Evolutionary conservation across 2,797 vertebrate genomes (phyloP), one percentile per base, ranked within the genome.

Genomic region (Syngnathus rostellatus): DNA sequence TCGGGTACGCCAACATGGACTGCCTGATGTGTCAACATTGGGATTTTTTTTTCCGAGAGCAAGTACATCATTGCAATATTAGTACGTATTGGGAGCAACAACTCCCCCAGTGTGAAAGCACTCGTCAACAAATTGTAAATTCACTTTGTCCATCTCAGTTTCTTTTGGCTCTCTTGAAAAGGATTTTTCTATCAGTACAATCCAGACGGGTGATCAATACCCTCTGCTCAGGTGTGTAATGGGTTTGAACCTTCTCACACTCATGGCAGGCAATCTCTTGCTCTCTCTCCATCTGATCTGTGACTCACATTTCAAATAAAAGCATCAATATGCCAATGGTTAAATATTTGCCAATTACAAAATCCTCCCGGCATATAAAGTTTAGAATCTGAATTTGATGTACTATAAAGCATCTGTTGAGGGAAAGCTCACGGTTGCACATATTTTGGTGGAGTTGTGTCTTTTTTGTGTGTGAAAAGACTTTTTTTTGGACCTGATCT

Each of bases 101-200:
- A 45, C 55, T 17, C 19, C 9, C 11, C 10, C 19, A 23, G 39
- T 61, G 19, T 5, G 10, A 6, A 46, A 17, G 21, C n/a, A 12
- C 60, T 45, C 6, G 21, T 43, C 60, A 62, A 62, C 60, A 43
- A 62, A 62, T 62, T 45, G 41, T 45, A 62, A 62, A 62, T 62
- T 62, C 21, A 45, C 60, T 25, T 23, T 62, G 60, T 62, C 17
- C 41, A 25, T 12, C 21, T 23, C 41, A 3, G 21, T 43, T 45
- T 62, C 40, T 62, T 45, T 45, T 45, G 12, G 6, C 54, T 43
- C 40, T 62, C 60, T 62, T 62, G 60, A 43, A 62, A 62, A 41
- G 40, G 40, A 62, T 62, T 62, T 62, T 62, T 62, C 41, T 45
- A 25, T 45, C 60, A 25, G 41, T 23, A 25, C 21, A 8, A 16